Base-by-base conservation (phyloP, 2,888 invertebrate genomes). In the Agonopterix heracliana region DNA sequence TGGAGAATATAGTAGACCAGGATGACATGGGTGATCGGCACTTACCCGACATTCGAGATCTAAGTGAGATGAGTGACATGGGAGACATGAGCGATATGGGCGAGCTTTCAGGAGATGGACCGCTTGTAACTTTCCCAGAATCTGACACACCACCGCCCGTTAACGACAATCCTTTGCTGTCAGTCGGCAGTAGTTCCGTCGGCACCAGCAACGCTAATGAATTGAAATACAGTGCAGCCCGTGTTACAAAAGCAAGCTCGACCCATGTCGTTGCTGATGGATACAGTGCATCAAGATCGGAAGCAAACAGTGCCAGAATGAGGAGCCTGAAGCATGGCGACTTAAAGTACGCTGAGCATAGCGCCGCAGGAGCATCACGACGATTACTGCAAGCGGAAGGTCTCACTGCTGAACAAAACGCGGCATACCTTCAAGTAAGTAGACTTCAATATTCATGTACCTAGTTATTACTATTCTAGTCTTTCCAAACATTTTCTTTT, bases 321-420 rank as follows among this genome's bases (percentile, higher is more conserved):
- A 75, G 85, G 43, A 74, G 94, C 49, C 78, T 96, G 54, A 95
- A 96, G 73, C 90, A 96, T 26, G 95, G 95, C 38, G 96, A 96
- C 68, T 81, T 96, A 61, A 94, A 94, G 53, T 96, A 94, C 76
- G 93, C 95, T 66, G 95, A 95, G 80, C 92, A 93, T 57, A 93
- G 91, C 66, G 93, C 95, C 41, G 93, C 94, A 41, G 93, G 94
- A 34, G 95, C 96, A 11, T 91, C 93, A 56, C 91, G 93, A 60
- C 93, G 95, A 56, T 90, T 95, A 59, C 83, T 96, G 55, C 96
- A 96, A 80, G 90, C 95, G 54, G 96, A 96, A 71, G 96, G 96
- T 43, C 91, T 96, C 54, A 94, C 94, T 17, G 94, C 96, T 1
- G 96, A 97, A 82, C 95, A 96, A 79, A 94, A 94, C 71, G 93